Conservation (phyloP, 2,888 invertebrate genomes). For the Dione vanillae region DNA sequence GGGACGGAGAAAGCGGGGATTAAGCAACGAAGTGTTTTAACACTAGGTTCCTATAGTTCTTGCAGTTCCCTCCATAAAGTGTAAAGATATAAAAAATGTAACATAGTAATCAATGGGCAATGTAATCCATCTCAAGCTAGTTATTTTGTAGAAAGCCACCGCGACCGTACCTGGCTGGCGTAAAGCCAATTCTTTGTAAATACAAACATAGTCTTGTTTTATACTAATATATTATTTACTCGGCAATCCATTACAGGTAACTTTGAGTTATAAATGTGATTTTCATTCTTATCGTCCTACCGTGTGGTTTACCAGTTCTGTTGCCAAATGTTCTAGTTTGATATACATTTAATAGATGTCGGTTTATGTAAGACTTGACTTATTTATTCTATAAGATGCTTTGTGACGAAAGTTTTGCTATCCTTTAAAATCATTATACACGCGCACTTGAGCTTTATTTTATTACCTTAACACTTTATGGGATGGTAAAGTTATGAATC, state of each 20-base stretch:
- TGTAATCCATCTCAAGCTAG: background rate
- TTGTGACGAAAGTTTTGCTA: too few species aligned
- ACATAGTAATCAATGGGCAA: background rate
- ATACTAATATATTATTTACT: constrained; percentile 24
- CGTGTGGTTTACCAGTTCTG: background rate
- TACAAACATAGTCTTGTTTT: constrained; percentile 15
- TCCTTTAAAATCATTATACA: too few species aligned
- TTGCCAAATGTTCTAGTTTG: background rate
- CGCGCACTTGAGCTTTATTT: too few species aligned
- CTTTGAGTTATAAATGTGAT: constrained; percentile 24
- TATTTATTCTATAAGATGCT: too few species aligned
- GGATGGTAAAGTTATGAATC: too few species aligned
- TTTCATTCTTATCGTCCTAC: constrained; percentile 14
- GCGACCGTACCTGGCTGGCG: constrained; percentile 9
- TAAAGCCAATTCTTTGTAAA: constrained; percentile 25
- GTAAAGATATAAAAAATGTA: too few species aligned
- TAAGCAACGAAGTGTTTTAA: too few species aligned
- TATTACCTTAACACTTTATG: too few species aligned
- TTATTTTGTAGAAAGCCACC: constrained; percentile 22
- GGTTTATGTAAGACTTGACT: background rate
- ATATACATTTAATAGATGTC: background rate
- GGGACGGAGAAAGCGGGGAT: too few species aligned
- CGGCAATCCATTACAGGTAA: constrained; percentile 16
- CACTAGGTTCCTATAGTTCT: too few species aligned
- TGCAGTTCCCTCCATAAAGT: too few species aligned